Conservation (phyloP, 1,140 invertebrate genomes). For the Euschistus heros region DNA sequence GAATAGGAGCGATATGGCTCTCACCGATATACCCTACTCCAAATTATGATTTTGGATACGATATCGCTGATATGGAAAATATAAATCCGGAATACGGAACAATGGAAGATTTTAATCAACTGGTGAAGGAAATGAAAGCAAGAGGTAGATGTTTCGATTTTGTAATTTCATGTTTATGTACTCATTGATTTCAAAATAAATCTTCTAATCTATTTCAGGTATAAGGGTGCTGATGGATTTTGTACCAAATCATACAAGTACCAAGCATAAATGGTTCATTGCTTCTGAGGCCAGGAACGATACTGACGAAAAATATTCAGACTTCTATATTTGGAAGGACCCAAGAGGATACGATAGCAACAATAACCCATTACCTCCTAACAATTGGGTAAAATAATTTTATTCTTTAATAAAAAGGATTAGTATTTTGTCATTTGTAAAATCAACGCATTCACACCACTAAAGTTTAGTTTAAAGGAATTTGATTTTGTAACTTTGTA, state of each 20-base stretch:
- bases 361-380: not conserved
- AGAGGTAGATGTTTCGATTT: constrained; percentile 33
- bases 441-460: no score
- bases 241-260: not conserved
- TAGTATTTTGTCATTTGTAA: no score
- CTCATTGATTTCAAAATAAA: not conserved
- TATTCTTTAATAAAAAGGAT: not conserved
- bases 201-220: not conserved
- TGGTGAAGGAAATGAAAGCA: constrained; percentile 43
- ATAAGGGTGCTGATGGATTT: not conserved
- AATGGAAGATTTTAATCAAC: constrained; percentile 47
- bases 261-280: not conserved
- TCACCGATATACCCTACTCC: constrained; percentile 56
- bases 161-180: not conserved
- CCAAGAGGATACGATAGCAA: not conserved
- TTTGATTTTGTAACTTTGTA: no score
- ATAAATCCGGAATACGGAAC: constrained; percentile 50
- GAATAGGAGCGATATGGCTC: constrained; percentile 47
- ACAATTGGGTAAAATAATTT: not conserved
- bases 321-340: not conserved
- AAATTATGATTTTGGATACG: constrained; percentile 54
- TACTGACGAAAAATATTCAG: constrained; percentile 31
- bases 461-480: no score
- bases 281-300: constrained; percentile 41
- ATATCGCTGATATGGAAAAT: constrained; percentile 48